Conservation (phyloP, 2,113 vertebrate genomes). For the Psephotus haematonotus region DNA sequence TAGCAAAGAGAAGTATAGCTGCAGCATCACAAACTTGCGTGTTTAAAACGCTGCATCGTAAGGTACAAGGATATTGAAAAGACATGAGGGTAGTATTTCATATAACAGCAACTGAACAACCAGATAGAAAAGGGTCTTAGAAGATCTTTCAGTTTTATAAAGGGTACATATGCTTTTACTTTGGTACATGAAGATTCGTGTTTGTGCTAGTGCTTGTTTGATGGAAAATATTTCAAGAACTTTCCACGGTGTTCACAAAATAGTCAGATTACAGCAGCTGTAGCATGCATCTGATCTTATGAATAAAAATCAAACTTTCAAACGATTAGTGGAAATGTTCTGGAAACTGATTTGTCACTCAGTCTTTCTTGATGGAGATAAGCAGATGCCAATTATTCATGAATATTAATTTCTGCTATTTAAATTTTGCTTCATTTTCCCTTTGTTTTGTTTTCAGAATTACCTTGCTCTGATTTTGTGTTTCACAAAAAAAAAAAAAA, state of each 20-base stretch:
- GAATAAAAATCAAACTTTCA: slow-evolving; percentile 32
- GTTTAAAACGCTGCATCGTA: slow-evolving; percentile 19
- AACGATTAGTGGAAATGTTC: not conserved
- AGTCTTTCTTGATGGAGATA: not conserved
- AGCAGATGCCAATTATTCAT: not conserved
- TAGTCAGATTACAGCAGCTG: not conserved
- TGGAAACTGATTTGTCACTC: not conserved
- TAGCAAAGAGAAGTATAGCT: slow-evolving; percentile 29
- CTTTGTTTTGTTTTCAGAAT: not conserved
- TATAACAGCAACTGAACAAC: not conserved
- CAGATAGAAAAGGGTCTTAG: not conserved
- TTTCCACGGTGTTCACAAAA: not conserved
- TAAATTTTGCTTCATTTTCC: not conserved
- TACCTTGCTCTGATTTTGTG: slow-evolving; percentile 17
- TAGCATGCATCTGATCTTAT: not conserved
- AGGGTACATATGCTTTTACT: not conserved
- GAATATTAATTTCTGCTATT: not conserved
- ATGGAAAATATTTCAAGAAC: slow-evolving; percentile 29
- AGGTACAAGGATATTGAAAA: not conserved
- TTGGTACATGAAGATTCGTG: not conserved
- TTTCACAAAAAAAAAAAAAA: not conserved
- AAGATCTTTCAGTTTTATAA: not conserved
- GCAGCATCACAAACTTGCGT: slow-evolving; percentile 61
- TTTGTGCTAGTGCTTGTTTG: not conserved
- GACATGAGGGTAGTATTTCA: slow-evolving; percentile 8